phyloP scores from a whole-genome alignment of 2,888 invertebrate species.

The Pollenia labialis region DNA sequence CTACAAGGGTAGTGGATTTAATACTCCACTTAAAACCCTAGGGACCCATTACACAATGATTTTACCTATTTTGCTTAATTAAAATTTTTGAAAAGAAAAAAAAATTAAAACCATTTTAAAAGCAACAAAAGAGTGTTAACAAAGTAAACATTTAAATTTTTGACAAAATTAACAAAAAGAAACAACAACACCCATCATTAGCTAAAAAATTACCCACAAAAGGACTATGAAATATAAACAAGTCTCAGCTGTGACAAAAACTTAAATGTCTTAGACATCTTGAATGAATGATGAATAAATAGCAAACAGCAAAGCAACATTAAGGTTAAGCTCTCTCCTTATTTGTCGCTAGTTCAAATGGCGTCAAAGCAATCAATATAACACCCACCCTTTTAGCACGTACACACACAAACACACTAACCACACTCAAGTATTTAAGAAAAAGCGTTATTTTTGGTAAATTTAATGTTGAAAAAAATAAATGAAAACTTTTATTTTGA shows the following conservation, averaged over 20 bases:
- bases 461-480: slow-evolving; percentile 1
- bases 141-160: slow-evolving; percentile 28
- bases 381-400: not conserved
- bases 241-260: slow-evolving; percentile 25
- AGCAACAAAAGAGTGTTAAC: not conserved
- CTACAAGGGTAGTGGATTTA: slow-evolving; percentile 1
- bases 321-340: slow-evolving; percentile 11
- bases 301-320: not conserved
- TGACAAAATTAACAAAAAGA: not conserved
- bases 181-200: not conserved
- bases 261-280: slow-evolving; percentile 21
- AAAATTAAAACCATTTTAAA: not conserved
- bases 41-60: slow-evolving; percentile 38
- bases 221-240: slow-evolving; percentile 11
- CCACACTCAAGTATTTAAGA: too few relatives aligned
- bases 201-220: not conserved
- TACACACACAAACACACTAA: too few relatives aligned
- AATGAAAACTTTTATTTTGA: not conserved
- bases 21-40: slow-evolving; percentile 24
- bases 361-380: slow-evolving; percentile 41
- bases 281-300: slow-evolving; percentile 31
- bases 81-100: slow-evolving; percentile 19
- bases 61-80: slow-evolving; percentile 38
- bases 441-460: too few relatives aligned
- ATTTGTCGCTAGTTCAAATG: not conserved